phyloP scores from a whole-genome alignment of 2,888 invertebrate species.

The Campoplex capitator region DNA sequence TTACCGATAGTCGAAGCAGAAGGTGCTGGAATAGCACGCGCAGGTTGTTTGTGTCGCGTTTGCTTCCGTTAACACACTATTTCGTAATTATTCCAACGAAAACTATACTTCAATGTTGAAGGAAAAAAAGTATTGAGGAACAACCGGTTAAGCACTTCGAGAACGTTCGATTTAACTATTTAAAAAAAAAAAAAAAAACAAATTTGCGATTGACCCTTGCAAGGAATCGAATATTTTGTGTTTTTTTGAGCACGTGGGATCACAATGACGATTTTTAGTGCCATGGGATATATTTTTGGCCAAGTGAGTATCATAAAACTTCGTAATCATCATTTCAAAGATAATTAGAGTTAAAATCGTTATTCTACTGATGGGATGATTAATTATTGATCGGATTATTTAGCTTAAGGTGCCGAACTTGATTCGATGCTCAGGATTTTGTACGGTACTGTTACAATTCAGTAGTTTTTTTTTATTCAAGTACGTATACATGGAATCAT shows the following conservation, averaged over 20 bases:
- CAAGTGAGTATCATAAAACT: constrained; percentile 73
- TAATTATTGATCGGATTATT: not conserved
- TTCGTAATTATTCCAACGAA: constrained; percentile 13
- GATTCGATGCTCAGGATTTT: not conserved
- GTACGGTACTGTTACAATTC: not conserved
- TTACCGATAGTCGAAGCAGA: constrained; percentile 65
- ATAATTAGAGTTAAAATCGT: not conserved
- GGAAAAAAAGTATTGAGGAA: not conserved
- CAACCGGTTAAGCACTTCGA: not conserved
- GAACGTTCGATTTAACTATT: not conserved
- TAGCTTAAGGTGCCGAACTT: not conserved
- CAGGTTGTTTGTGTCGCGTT: constrained; percentile 48
- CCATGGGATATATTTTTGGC: constrained; percentile 70
- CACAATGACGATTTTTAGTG: constrained; percentile 54
- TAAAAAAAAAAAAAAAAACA: not conserved
- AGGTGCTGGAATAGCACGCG: constrained; percentile 61
- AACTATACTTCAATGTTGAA: not conserved
- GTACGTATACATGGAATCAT: not conserved
- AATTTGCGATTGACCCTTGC: not conserved
- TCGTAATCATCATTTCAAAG: not conserved
- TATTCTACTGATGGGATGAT: not conserved
- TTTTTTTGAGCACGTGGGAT: constrained; percentile 56
- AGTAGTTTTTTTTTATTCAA: not conserved
- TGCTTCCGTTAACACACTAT: constrained; percentile 35
- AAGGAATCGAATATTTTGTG: constrained; percentile 22